Evolutionary conservation across 2,888 invertebrate genomes (phyloP), one percentile per base, ranked within the genome.

Genomic region (Euplexia lucipara): DNA sequence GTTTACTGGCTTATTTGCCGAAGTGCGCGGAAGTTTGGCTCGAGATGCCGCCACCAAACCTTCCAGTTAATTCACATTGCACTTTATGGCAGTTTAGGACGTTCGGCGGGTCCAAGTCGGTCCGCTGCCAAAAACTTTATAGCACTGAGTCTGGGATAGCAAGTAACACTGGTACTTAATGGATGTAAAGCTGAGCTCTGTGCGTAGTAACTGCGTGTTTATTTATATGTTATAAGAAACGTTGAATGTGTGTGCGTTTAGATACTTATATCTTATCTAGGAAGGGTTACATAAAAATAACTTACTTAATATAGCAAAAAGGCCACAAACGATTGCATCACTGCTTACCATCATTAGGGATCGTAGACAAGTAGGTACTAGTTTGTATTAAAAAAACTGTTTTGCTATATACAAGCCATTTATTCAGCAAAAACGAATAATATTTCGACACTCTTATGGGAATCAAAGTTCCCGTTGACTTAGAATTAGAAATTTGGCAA

Each of bases 61-160:
- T 83, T 81, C 78, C 82, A 86, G 88, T 89, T 91, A 91, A 90
- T 92, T 89, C 89, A 79, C 85, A 90, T 86, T 87, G 87, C 87
- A 86, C 84, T 91, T 90, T 91, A 91, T 88, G 86, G 89, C 86
- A 89, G 89, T 90, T 91, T 87, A 87, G 87, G 82, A 78, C 77
- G 84, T 83, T 85, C 78, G 79, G 83, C 81, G 79, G 77, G 86
- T 78, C 83, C 84, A 86, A 85, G 80, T 82, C 73, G 75, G 79
- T 81, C 70, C 84, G 76, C 86, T 92, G 92, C 92, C 93, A 92
- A 91, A 88, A 89, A 88, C 79, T 88, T 85, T 70, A 58, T 57
- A 75, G 70, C 73, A 74, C 77, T 75, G 70, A 70, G 71, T 73
- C 57, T 56, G 56, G 68, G 41, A 58, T 60, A 59, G 56, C 68